These are phyloP conservation scores for Siphonodentalium dalli DNA, from an alignment of 2,888 invertebrate genomes.

Conservation along the genomic window DNA sequence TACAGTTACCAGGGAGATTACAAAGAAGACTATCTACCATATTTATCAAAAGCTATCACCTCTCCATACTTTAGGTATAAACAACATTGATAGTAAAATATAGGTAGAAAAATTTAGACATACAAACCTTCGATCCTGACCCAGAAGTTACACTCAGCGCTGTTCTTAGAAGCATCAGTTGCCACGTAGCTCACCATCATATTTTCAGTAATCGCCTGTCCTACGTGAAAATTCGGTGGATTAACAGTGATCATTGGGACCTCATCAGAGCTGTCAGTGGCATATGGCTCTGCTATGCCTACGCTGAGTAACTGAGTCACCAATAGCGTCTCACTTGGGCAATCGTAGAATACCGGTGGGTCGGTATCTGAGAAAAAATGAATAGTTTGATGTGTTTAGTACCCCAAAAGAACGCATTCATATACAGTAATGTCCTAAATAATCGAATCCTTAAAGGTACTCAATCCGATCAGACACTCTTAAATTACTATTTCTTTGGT, in stretches of 20 bases:
- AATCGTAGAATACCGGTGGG: constrained; percentile 32
- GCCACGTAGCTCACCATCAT: constrained; percentile 31
- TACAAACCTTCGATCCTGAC: constrained; percentile 25
- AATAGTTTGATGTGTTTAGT: no score
- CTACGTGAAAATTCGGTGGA: constrained; percentile 24
- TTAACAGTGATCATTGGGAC: constrained; percentile 8
- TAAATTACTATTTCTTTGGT: no score
- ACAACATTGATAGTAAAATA: no score
- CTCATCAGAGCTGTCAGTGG: constrained; percentile 31
- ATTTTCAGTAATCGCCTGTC: constrained; percentile 10
- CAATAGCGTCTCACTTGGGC: constrained; percentile 17
- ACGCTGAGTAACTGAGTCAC: constrained; percentile 17
- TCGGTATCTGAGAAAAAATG: constrained; percentile 31
- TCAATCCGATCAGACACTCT: no score
- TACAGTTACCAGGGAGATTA: no score
- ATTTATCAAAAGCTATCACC: no score
- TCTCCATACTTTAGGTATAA: no score
- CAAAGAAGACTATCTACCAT: no score
- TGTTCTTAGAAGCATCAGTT: constrained; percentile 18
- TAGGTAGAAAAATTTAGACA: no score
- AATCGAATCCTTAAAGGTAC: no score
- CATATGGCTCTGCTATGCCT: constrained; percentile 15
- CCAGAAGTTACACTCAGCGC: constrained; percentile 9
- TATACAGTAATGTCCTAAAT: no score
- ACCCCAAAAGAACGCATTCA: no score